Evolutionary conservation across 2,888 invertebrate species (phyloP).

Genomic region (Aphodius granarius): DNA sequence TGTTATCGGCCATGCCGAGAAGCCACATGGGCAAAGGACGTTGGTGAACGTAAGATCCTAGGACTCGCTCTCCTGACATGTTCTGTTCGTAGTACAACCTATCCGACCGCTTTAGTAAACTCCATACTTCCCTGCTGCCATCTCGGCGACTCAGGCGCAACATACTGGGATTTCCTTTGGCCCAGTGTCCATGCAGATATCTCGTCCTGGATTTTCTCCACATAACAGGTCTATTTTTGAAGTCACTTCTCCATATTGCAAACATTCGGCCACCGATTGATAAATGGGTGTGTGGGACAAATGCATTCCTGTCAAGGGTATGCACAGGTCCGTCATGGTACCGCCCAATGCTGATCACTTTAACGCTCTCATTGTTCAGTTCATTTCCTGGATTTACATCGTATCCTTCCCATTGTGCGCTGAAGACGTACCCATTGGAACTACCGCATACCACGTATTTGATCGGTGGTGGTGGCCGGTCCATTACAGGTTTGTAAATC

Average conservation of each 20-base stretch:
- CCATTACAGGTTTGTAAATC: conserved; percentile 26
- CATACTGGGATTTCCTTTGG: conserved; percentile 63
- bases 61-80: conserved; percentile 68
- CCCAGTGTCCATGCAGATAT: conserved; percentile 73
- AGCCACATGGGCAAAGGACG: conserved; percentile 50
- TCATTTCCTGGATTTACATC: conserved; percentile 61
- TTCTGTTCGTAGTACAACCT: conserved; percentile 68
- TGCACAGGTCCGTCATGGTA: conserved; percentile 75
- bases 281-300: conserved; percentile 7
- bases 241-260: conserved; percentile 57
- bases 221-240: conserved; percentile 62
- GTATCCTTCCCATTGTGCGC: conserved; percentile 65
- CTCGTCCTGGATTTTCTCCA: conserved; percentile 65
- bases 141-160: conserved; percentile 72
- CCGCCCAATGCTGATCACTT: conserved; percentile 54
- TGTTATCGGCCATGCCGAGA: conserved; percentile 68
- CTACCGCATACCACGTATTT: conserved; percentile 42
- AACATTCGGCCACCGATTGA: conserved; percentile 55
- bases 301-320: conserved; percentile 47
- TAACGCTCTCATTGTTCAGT: conserved; percentile 59
- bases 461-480: conserved; percentile 19
- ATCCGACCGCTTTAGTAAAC: conserved; percentile 70
- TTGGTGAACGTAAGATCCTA: conserved; percentile 63
- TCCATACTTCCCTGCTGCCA: conserved; percentile 82
- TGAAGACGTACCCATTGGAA: conserved; percentile 44